Conservation (phyloP, 2,888 invertebrate species). For the Oligia fasciuncula region DNA sequence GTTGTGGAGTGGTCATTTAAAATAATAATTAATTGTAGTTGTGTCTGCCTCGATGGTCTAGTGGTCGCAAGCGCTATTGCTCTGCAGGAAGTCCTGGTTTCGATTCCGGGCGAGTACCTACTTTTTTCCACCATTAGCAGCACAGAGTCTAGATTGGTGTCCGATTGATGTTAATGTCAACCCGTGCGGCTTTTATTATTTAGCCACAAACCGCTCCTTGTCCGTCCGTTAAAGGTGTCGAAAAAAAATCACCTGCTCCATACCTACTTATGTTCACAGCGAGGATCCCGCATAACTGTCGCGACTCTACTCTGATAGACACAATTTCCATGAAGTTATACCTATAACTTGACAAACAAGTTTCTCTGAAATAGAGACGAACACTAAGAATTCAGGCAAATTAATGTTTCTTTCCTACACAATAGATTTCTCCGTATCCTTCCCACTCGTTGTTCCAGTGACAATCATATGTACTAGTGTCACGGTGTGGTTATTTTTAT, state of each 20-base stretch:
- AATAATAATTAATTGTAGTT: too few relatives aligned
- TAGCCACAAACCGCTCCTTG: too few relatives aligned
- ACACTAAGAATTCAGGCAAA: neutral
- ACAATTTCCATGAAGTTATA: neutral
- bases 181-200: neutral
- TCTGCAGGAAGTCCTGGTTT: too few relatives aligned
- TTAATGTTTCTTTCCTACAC: neutral
- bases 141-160: too few relatives aligned
- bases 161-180: neutral
- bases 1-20: conserved; percentile 39
- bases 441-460: conserved; percentile 37
- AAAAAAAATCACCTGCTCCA: neutral
- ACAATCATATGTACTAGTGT: conserved; percentile 63
- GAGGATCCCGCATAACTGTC: neutral
- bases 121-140: too few relatives aligned
- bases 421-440: conserved; percentile 24
- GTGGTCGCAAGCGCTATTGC: too few relatives aligned
- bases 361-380: neutral
- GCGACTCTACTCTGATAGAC: neutral
- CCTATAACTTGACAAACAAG: neutral
- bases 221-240: too few relatives aligned
- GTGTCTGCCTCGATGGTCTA: too few relatives aligned
- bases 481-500: conserved; percentile 66
- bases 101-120: too few relatives aligned
- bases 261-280: neutral